Evolutionary conservation across 2,888 invertebrate species (phyloP), one percentile per base, ranked within the genome.

Genomic region (Conus canariensis): DNA sequence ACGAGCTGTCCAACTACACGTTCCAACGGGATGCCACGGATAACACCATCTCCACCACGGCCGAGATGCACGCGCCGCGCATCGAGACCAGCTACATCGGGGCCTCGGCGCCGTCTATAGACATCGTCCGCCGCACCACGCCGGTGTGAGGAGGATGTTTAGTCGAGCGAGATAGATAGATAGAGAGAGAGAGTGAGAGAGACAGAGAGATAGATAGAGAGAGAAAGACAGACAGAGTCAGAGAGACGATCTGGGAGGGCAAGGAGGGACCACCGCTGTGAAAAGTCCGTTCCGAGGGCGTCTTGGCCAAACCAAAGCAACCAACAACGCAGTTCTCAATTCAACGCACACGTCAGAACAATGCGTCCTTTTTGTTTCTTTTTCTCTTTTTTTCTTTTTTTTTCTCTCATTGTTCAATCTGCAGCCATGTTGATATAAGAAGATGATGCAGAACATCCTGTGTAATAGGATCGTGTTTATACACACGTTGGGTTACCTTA

Each of bases 1-100:
- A 95, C 91, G 96, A 96, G 92, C 93, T 95, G 90, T 95, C 95
- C 60, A 96, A 95, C 92, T 96, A 95, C 93, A 95, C 94, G 70
- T 94, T 95, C 92, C 94, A 94, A n/a, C 93, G 95, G 86, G 95
- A 95, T 88, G 92, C 93, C 80, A 95, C 96, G 60, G 93, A 95
- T 91, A 95, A 95, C 92, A 95, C 96, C 88, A 93, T 96, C 90
- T 95, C 95, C 85, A 95, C 95, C 58, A 95, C 95, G 82, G 95
- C 95, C 25, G 95, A 95, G 90, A 94, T 95, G 70, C 95, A 95
- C 92, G 91, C 86, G 93, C 93, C 30, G 22, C 82, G 82, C 1
- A 56, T 56, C 16, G 77, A 59, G 4, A 30, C 82, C 70, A 83
- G 82, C 58, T 70, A 85, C 85, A 85, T 90, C 91, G 60, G 88